Evolutionary conservation across 2,888 invertebrate genomes (phyloP).

Genomic region (Andrena marginata): DNA sequence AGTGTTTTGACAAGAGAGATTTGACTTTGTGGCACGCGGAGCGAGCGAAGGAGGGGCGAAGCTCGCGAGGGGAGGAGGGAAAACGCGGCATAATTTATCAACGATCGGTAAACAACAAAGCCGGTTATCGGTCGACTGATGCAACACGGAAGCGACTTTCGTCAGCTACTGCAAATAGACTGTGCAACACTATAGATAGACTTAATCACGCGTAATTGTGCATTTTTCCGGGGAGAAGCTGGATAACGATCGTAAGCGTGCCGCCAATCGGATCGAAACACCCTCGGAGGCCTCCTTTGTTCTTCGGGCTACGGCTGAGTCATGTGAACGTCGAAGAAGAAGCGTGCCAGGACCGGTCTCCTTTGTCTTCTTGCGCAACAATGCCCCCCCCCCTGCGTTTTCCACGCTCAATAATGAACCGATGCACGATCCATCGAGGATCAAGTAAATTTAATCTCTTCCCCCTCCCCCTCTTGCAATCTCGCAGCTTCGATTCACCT

Average conservation of each 20-base stretch:
- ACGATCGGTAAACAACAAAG: conserved; percentile 72
- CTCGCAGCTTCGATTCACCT: no score
- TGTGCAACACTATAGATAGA: conserved; percentile 61
- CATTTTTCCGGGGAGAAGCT: conserved; percentile 47
- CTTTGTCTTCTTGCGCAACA: conserved; percentile 1
- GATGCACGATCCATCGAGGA: neutral
- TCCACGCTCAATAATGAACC: neutral
- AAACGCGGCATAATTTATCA: conserved; percentile 63
- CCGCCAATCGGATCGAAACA: conserved; percentile 46
- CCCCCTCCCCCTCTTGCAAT: no score
- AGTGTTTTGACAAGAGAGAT: conserved; percentile 64
- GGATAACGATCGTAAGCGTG: conserved; percentile 59
- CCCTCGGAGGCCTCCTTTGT: conserved; percentile 59
- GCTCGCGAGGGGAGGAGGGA: conserved; percentile 37
- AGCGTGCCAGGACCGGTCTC: neutral
- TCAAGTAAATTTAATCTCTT: no score
- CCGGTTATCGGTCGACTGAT: conserved; percentile 76
- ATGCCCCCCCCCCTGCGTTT: neutral
- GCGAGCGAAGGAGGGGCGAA: conserved; percentile 21
- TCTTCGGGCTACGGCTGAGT: conserved; percentile 37
- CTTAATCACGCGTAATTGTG: conserved; percentile 64
- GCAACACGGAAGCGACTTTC: conserved; percentile 82
- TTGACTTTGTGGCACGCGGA: conserved; percentile 26
- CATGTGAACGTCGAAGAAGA: conserved; percentile 4
- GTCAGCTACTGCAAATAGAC: conserved; percentile 77